Base-by-base conservation (phyloP, 2,113 vertebrate genomes). In the Hepsetus odoe region DNA sequence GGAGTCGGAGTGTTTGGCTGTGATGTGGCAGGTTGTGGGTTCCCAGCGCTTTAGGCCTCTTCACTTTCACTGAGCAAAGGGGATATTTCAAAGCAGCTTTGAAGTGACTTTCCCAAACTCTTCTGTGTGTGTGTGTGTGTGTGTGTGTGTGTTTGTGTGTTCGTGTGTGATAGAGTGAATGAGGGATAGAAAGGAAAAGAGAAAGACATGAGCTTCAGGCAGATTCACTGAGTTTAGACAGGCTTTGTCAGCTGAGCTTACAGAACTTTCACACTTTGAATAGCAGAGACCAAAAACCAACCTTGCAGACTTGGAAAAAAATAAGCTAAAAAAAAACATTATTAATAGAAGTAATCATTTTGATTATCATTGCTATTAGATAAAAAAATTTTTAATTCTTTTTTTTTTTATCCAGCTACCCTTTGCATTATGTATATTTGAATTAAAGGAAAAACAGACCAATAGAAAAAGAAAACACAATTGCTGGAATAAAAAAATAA, bases 61-160 rank as follows among this genome's bases (percentile, higher is more conserved):
- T 53, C n/a, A 35, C 28, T 44, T 65, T 75, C 22, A 66, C 16
- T 55, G 61, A n/a, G 24, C 22, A 67, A 30, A 30, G 24, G 42
- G 46, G 13, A n/a, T 76, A 38, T 66, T 46, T 40, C 32, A 38
- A 75, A 75, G 44, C 73, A 65, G 46, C 74, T 76, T 66, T 76
- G 18, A 76, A 58, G 26, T 58, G 24, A 24, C 68, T 68, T 58
- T 32, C 26, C 1, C 9, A 3, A 38, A 10, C 12, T n/a, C n/a
- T n/a, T n/a, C 5, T 30, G 13, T 30, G 5, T 58, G n/a, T 30
- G 35, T 56, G 33, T 28, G 59, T 55, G 35, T 51, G 44, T 28
- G 44, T 64, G 30, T 33, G 72, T 59, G 56, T 59, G 26, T 59
- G 56, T 30, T 24, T 59, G 56, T 30, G 56, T 30, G 26, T 6